phyloP scores from a whole-genome alignment of 2,797 vertebrate species.

The Lacerta agilis region DNA sequence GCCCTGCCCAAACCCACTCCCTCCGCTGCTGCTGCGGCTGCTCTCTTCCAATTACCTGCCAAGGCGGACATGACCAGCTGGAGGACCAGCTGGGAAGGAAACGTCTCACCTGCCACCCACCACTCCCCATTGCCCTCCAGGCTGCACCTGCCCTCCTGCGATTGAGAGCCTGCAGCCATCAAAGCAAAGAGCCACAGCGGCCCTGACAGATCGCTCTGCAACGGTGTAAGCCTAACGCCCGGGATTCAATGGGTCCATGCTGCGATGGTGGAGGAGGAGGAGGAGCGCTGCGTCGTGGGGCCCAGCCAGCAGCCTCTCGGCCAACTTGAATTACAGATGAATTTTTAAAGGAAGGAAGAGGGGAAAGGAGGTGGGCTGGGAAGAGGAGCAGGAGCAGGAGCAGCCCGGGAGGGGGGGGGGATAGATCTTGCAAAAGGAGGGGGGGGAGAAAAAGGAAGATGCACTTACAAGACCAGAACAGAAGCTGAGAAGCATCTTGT shows the following conservation, averaged over 20 bases:
- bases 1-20: too few relatives aligned
- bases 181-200: background rate
- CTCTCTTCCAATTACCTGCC: background rate
- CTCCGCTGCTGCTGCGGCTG: too few relatives aligned
- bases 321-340: background rate
- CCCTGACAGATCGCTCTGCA: too few relatives aligned
- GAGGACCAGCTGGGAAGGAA: too few relatives aligned
- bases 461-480: slow-evolving; percentile 31
- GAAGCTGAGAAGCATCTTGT: background rate
- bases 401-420: background rate
- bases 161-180: background rate
- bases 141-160: background rate
- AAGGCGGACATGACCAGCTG: background rate
- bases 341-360: background rate
- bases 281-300: background rate
- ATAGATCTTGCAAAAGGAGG: too few relatives aligned
- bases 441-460: background rate
- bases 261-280: too few relatives aligned
- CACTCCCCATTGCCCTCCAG: background rate
- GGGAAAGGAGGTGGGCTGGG: too few relatives aligned
- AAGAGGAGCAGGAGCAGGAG: background rate
- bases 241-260: background rate
- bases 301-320: background rate
- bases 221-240: background rate
- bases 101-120: background rate